Evolutionary conservation across 2,888 invertebrate genomes (phyloP).

Genomic region (Philaethria dido): DNA sequence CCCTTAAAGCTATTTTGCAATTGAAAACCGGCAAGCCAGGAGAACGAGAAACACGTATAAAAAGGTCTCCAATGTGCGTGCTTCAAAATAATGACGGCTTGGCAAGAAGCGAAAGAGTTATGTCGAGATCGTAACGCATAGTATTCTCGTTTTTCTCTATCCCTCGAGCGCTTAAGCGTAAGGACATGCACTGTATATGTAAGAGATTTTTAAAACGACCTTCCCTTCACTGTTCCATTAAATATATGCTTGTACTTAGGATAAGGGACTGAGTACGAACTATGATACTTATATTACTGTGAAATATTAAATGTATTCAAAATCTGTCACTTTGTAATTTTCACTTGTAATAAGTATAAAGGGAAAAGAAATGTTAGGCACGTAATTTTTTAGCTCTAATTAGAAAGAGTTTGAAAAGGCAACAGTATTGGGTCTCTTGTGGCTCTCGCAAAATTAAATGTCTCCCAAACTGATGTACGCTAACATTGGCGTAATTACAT

Average conservation of each 20-base stretch:
- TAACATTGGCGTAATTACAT: not conserved
- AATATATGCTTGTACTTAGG: not conserved
- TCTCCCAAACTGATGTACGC: not conserved
- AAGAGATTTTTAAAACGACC: constrained; percentile 13
- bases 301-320: too few species aligned
- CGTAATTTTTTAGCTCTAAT: too few species aligned
- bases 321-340: not conserved
- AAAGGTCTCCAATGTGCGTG: constrained; percentile 17
- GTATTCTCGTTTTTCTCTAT: constrained; percentile 13
- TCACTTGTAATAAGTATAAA: too few species aligned
- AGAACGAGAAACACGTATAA: not conserved
- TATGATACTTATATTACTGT: too few species aligned
- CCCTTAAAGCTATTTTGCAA: not conserved
- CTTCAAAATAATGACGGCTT: constrained; percentile 16
- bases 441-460: not conserved
- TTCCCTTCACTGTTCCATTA: constrained; percentile 9
- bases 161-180: constrained; percentile 5
- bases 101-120: constrained; percentile 6
- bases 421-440: not conserved
- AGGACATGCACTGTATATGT: constrained; percentile 1
- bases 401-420: not conserved
- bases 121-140: constrained; percentile 14
- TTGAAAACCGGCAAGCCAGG: not conserved
- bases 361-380: too few species aligned
- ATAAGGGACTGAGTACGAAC: not conserved